These are phyloP conservation scores for Noctilio leporinus DNA, from an alignment of 2,113 vertebrate species.

Conservation along the genomic window DNA sequence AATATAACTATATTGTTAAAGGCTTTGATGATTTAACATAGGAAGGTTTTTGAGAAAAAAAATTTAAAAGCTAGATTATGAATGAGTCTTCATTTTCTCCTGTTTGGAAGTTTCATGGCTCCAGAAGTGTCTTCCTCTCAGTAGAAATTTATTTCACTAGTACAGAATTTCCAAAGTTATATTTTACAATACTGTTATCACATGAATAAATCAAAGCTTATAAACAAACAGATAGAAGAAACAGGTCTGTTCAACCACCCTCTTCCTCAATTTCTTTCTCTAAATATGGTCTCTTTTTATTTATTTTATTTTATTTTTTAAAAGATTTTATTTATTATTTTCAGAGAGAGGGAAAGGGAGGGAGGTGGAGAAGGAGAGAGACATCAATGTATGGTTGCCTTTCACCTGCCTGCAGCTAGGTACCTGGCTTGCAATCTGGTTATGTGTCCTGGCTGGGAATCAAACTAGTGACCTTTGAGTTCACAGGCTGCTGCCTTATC, in stretches of 20 bases:
- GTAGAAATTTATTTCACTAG: background rate
- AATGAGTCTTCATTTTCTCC: background rate
- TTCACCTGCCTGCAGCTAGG: too few relatives aligned
- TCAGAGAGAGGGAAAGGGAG: too few relatives aligned
- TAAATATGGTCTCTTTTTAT: background rate
- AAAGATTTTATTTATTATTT: too few relatives aligned
- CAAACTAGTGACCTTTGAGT: too few relatives aligned
- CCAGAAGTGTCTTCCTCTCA: background rate
- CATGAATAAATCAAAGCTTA: background rate
- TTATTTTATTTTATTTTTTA: too few relatives aligned
- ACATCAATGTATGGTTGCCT: too few relatives aligned
- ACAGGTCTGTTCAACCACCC: background rate
- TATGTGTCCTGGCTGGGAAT: too few relatives aligned
- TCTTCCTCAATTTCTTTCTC: background rate
- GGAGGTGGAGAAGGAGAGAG: too few relatives aligned
- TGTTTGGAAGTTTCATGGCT: background rate
- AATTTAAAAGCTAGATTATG: background rate
- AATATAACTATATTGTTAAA: background rate
- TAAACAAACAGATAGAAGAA: background rate
- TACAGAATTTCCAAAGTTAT: background rate
- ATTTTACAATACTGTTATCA: background rate
- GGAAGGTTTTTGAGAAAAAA: background rate
- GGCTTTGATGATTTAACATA: background rate
- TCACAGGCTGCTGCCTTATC: too few relatives aligned
- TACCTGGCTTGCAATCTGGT: too few relatives aligned